Evolutionary conservation across 2,888 invertebrate genomes (phyloP).

Genomic region (Chloroclysta siterata): DNA sequence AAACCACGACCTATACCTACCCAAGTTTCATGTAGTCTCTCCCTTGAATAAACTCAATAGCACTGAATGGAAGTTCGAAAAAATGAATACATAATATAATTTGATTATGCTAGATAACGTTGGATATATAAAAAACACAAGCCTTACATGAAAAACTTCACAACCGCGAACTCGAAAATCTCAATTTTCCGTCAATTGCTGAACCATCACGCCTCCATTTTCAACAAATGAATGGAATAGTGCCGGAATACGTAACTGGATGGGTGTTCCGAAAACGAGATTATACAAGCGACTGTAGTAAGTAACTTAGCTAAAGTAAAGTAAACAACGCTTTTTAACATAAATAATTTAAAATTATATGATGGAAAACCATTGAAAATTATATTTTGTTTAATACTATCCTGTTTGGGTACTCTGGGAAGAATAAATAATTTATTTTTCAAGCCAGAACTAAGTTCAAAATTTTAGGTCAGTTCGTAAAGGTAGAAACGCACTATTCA

Average conservation of each 20-base stretch:
- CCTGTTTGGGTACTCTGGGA: not conserved
- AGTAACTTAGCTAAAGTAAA: slow-evolving; percentile 19
- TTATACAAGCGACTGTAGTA: slow-evolving; percentile 30
- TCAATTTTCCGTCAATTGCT: slow-evolving; percentile 70
- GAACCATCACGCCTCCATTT: slow-evolving; percentile 81
- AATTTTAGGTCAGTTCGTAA: slow-evolving; percentile 1
- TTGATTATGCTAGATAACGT: slow-evolving; percentile 62
- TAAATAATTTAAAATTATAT: not conserved
- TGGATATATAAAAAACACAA: slow-evolving; percentile 50
- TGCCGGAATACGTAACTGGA: slow-evolving; percentile 55
- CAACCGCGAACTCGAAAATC: slow-evolving; percentile 77
- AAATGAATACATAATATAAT: slow-evolving; percentile 52
- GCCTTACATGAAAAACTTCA: slow-evolving; percentile 66
- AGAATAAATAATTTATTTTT: not conserved
- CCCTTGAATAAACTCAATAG: slow-evolving; percentile 76
- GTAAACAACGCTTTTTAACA: not conserved
- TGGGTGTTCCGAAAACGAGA: slow-evolving; percentile 19
- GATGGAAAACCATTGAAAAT: not conserved
- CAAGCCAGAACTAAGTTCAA: not conserved
- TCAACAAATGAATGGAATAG: slow-evolving; percentile 79
- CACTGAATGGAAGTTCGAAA: slow-evolving; percentile 44
- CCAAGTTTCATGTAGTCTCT: slow-evolving; percentile 74
- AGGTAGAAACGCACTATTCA: slow-evolving; percentile 8
- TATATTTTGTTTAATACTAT: not conserved
- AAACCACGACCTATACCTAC: slow-evolving; percentile 60